Evolutionary conservation across 2,113 vertebrate genomes (phyloP).

Genomic region (Prionailurus bengalensis): DNA sequence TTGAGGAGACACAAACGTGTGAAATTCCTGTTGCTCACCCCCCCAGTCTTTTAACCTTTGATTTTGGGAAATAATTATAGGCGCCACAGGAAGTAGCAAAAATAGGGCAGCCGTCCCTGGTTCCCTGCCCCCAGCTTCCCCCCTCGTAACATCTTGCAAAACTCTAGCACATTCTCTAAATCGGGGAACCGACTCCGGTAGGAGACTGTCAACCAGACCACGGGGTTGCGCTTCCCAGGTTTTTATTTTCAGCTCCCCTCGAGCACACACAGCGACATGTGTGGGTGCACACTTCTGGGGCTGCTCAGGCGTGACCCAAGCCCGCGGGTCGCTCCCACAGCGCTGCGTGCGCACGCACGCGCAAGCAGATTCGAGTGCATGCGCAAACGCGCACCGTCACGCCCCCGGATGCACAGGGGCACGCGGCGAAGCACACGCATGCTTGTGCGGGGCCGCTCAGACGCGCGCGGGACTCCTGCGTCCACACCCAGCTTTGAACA

Average conservation of each 20-base stretch:
- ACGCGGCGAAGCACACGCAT: neutral
- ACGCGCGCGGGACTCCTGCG: neutral
- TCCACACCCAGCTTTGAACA: neutral
- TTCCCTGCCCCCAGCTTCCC: neutral
- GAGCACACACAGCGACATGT: neutral
- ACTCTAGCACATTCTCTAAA: neutral
- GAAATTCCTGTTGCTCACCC: neutral
- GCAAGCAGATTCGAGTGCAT: neutral
- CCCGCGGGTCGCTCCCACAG: fast-evolving
- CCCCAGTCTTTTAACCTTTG: neutral
- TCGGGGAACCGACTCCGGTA: too few relatives aligned
- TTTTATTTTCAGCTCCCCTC: neutral
- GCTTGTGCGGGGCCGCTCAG: neutral
- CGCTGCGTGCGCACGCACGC: fast-evolving
- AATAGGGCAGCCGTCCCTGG: neutral
- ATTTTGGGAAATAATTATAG: neutral
- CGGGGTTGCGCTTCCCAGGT: too few relatives aligned
- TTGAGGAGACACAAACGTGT: neutral
- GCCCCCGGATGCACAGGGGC: fast-evolving
- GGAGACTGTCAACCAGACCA: neutral
- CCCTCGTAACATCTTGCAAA: neutral
- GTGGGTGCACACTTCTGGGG: neutral
- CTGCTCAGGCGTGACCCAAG: neutral
- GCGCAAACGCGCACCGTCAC: fast-evolving
- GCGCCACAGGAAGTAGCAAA: slow-evolving; percentile 4